Conservation (phyloP, 2,113 vertebrate species). For the Sciurus niger region DNA sequence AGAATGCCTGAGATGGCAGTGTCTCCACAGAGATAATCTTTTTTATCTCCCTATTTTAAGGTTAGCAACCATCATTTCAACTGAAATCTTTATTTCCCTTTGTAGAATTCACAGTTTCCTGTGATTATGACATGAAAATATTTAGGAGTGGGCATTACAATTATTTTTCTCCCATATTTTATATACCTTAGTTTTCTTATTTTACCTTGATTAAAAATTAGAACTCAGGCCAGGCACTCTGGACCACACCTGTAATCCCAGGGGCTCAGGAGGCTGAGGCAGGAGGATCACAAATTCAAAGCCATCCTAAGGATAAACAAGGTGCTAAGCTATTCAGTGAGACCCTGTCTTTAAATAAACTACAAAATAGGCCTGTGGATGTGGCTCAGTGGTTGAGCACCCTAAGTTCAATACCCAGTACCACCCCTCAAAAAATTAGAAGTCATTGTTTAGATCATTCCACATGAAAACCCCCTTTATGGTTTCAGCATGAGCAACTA, state of each 20-base stretch:
- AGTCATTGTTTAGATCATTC: background rate
- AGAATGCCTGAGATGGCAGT: background rate
- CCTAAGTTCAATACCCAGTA: too few relatives aligned
- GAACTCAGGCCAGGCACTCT: too few relatives aligned
- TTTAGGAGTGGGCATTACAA: background rate
- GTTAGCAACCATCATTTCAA: background rate
- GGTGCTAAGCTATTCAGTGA: too few relatives aligned
- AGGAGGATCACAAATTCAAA: too few relatives aligned
- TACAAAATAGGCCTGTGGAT: too few relatives aligned
- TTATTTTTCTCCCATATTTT: background rate
- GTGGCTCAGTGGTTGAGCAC: too few relatives aligned
- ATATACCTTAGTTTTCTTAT: background rate
- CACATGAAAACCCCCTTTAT: background rate
- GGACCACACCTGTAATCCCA: too few relatives aligned
- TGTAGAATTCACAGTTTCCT: background rate
- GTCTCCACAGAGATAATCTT: background rate
- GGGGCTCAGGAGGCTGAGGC: too few relatives aligned
- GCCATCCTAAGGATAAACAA: too few relatives aligned
- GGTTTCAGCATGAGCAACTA: background rate
- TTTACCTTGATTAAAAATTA: background rate
- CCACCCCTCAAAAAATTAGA: background rate
- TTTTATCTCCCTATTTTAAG: background rate
- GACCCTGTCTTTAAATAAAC: too few relatives aligned
- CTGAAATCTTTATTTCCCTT: background rate
- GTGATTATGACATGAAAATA: background rate